Base-by-base conservation (phyloP, 2,888 invertebrate genomes). In the Uropetala carovei region DNA sequence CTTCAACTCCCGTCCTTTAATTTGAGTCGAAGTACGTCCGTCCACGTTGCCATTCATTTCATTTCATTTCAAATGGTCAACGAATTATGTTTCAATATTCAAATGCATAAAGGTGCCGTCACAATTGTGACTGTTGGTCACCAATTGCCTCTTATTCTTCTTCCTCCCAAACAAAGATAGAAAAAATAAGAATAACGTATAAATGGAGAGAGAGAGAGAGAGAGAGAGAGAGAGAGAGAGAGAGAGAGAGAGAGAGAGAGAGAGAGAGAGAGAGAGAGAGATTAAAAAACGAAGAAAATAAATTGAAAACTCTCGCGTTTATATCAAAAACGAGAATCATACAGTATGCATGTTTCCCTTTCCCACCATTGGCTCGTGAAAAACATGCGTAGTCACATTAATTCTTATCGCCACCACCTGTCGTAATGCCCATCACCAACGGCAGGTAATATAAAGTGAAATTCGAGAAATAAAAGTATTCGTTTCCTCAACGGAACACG, bases 251-350 rank as follows among this genome's bases (percentile, higher is more conserved):
- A 22, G 75, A 75, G 22, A 75, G 13, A 75, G 1, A 43, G 5
- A 94, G 92, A 93, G 91, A n/a, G 75, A 22, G 75, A 75, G 22
- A 75, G 13, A 75, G 1, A 43, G 5, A 94, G 92, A 93, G 91
- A n/a, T n/a, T n/a, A n/a, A n/a, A n/a, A n/a, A 86, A 93, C 92
- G 93, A 85, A 85, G 92, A 92, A 22, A 92, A 43, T 43, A 43
- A 43, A 43, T 43, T 43, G 43, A 43, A 43, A 43, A 3, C 43
- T 43, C 43, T 43, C 43, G 5, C 5, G 43, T 5, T 43, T 43
- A 43, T 43, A 43, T 1, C 43, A 43, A 43, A n/a, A 43, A 43
- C 43, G 43, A 43, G 5, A 3, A 43, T 43, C 43, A 3, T 43
- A 43, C 1, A 43, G 5, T 43, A 43, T 43, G 43, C 5, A 43